Evolutionary conservation across 23 tunicate species (phyloP), one percentile per base, ranked within the genome.

Genomic region (Styela plicata): DNA sequence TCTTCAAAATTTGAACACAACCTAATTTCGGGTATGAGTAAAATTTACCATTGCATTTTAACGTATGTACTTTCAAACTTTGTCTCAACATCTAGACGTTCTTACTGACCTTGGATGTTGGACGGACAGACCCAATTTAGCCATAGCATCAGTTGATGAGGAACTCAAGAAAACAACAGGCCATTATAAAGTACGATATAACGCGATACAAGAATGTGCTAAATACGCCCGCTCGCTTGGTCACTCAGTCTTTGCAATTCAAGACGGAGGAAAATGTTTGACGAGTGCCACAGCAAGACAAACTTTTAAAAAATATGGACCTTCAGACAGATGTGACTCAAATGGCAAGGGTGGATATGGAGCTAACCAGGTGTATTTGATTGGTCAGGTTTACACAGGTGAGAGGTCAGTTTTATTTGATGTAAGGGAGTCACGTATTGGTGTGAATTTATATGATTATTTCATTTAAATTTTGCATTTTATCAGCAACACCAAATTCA

Each of bases 201-300:
- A 74, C 52, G 78, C 78, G 1, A 74, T 74, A 33, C 78, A 74
- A 52, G 44, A 74, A 74, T 74, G 78, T 13, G 78, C 78, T 29
- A 44, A 44, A 44, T 44, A 44, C 57, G 57, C 57, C 13, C 10
- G 57, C 57, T 44, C 57, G 7, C 57, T 44, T 5, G 57, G 57
- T 5, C 57, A 44, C 57, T 44, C 57, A 44, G 13, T 44, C 13
- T 44, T 44, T 13, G 57, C 57, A 44, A 44, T 44, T 5, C 57
- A 44, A 44, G 13, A 44, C 13, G 57, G 57, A 7, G 57, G 57
- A 44, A 44, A 5, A 13, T 44, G 57, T 44, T 44, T 44, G 7
- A 44, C 57, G 13, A 44, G 57, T 13, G 13, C 7, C 10, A 44
- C 7, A 7, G 57, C 57, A 44, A 44, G 57, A 44, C 10, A 44